These are phyloP conservation scores for Panonychus citri DNA, from an alignment of 1,140 invertebrate species.

Conservation along the genomic window DNA sequence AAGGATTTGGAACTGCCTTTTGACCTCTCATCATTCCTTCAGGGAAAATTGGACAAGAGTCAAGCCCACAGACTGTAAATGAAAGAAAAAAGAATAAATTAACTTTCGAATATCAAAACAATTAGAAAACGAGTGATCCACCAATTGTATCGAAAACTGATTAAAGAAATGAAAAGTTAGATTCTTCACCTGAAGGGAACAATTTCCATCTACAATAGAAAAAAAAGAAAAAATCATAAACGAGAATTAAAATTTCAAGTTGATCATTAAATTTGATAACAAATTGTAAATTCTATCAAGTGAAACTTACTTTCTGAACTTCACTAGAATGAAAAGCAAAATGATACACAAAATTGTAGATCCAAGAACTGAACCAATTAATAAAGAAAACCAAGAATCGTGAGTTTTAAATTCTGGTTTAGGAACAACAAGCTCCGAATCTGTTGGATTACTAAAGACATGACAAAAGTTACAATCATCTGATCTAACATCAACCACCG, in stretches of 20 bases:
- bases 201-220: too few species aligned
- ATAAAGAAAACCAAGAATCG: conserved; percentile 6
- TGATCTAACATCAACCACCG: not conserved
- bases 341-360: not conserved
- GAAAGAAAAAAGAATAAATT: not conserved
- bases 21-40: conserved; percentile 3
- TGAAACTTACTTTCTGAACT: conserved; percentile 9
- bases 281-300: too few species aligned
- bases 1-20: conserved; percentile 1
- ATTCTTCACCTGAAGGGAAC: too few species aligned
- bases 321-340: conserved; percentile 1
- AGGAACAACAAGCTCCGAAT: not conserved
- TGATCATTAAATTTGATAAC: too few species aligned
- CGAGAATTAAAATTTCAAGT: too few species aligned
- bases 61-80: not conserved
- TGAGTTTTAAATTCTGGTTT: not conserved
- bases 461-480: conserved; percentile 9
- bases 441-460: conserved; percentile 2
- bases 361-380: not conserved
- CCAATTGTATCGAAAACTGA: too few species aligned
- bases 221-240: too few species aligned
- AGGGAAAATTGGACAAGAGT: conserved; percentile 7
- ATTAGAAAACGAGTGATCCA: too few species aligned
- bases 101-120: too few species aligned
- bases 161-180: too few species aligned